These are phyloP conservation scores for Paracyprichromis sp. DNA, from an alignment of 2,113 vertebrate genomes.

Conservation along the genomic window DNA sequence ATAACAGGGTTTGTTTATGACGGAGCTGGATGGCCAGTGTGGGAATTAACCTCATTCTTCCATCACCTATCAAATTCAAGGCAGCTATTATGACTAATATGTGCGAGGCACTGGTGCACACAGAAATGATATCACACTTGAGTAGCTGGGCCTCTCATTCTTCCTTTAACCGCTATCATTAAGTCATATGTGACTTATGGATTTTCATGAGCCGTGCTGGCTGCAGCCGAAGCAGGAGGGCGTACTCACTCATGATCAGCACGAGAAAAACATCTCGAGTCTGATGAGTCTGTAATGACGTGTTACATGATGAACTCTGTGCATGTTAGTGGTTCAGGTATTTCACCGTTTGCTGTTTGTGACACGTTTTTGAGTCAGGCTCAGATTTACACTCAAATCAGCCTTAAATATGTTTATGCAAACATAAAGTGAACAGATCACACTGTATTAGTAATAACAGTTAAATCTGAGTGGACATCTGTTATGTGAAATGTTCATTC, in stretches of 20 bases:
- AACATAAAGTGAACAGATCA: rapidly evolving
- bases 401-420: background rate
- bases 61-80: slow-evolving; percentile 33
- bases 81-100: slow-evolving; percentile 56
- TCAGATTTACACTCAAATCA: background rate
- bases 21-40: background rate
- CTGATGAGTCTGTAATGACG: slow-evolving; percentile 9
- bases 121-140: slow-evolving; percentile 57
- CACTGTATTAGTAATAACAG: background rate
- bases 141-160: slow-evolving; percentile 47
- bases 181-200: slow-evolving; percentile 53
- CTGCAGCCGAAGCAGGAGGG: background rate
- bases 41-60: slow-evolving; percentile 27
- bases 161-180: slow-evolving; percentile 61
- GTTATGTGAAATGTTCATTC: background rate
- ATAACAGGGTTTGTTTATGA: slow-evolving; percentile 39
- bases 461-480: background rate
- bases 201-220: slow-evolving; percentile 20
- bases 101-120: slow-evolving; percentile 42
- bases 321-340: background rate
- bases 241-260: slow-evolving; percentile 24
- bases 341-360: background rate
- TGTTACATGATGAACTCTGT: slow-evolving; percentile 5
- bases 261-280: slow-evolving; percentile 1
- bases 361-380: background rate